Evolutionary conservation across 1,140 invertebrate genomes (phyloP).

Genomic region (Condylostylus longicornis): DNA sequence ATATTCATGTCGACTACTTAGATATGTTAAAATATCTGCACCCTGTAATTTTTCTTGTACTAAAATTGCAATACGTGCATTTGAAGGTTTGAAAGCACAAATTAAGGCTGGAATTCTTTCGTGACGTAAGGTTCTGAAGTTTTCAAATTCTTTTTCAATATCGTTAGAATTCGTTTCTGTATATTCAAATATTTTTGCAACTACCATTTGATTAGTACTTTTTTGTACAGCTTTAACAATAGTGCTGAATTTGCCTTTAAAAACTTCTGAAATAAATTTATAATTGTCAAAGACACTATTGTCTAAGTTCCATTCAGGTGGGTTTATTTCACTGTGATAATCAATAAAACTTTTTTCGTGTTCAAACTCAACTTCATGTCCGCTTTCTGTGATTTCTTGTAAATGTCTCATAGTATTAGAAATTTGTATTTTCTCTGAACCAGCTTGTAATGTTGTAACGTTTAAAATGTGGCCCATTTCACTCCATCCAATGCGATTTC

Average conservation of each 20-base stretch:
- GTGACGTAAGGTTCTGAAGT: conserved; percentile 62
- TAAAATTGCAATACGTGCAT: conserved; percentile 50
- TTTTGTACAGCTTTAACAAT: conserved; percentile 72
- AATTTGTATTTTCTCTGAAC: conserved; percentile 52
- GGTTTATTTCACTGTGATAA: conserved; percentile 57
- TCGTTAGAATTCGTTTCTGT: conserved; percentile 46
- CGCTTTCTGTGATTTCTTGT: conserved; percentile 66
- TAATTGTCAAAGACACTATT: conserved; percentile 53
- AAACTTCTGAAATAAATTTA: conserved; percentile 68
- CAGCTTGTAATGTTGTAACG: conserved; percentile 49
- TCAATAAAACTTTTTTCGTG: conserved; percentile 47
- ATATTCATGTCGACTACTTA: conserved; percentile 74
- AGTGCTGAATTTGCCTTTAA: conserved; percentile 68
- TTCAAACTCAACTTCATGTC: conserved; percentile 50
- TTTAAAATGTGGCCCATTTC: conserved; percentile 59
- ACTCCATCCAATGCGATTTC: conserved; percentile 89
- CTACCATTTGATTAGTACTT: conserved; percentile 49
- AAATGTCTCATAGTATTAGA: conserved; percentile 67
- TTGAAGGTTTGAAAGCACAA: conserved; percentile 51
- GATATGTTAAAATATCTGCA: conserved; percentile 77
- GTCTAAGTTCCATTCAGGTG: conserved; percentile 54
- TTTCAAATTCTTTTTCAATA: conserved; percentile 66
- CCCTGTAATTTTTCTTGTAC: conserved; percentile 80
- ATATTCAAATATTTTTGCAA: conserved; percentile 66
- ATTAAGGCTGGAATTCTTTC: conserved; percentile 65